Conservation (phyloP, 2,797 vertebrate genomes). For the Channallabes apus region DNA sequence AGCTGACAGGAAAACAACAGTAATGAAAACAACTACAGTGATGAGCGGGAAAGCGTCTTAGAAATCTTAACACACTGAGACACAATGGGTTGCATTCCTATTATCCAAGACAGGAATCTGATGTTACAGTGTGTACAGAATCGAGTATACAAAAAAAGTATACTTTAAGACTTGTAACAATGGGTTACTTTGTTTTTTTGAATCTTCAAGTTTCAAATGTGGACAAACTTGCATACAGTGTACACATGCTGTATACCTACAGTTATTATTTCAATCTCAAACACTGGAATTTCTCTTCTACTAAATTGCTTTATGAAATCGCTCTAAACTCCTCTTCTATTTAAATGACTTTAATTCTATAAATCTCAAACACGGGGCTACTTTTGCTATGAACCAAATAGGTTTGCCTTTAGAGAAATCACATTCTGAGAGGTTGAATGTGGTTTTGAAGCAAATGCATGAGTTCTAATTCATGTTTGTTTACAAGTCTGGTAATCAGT, state of each 20-base stretch:
- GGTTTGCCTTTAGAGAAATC: neutral
- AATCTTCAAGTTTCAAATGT: neutral
- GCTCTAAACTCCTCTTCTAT: neutral
- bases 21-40: neutral
- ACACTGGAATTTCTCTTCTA: neutral
- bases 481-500: slow-evolving; percentile 36
- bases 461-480: slow-evolving; percentile 40
- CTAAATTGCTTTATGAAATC: neutral
- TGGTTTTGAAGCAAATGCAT: slow-evolving; percentile 28
- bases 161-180: neutral
- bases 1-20: neutral
- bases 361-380: neutral
- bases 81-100: neutral
- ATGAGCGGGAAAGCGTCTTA: neutral
- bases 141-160: neutral
- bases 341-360: neutral
- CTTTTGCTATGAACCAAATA: neutral
- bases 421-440: neutral
- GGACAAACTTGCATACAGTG: neutral
- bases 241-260: neutral
- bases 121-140: neutral
- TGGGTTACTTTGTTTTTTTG: too few species aligned
- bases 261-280: neutral
- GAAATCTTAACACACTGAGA: neutral
- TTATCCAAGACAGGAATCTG: neutral